These are phyloP conservation scores for Temnopleurus reevesii DNA, from an alignment of 53 echinoderm and acorn worm species.

Conservation along the genomic window DNA sequence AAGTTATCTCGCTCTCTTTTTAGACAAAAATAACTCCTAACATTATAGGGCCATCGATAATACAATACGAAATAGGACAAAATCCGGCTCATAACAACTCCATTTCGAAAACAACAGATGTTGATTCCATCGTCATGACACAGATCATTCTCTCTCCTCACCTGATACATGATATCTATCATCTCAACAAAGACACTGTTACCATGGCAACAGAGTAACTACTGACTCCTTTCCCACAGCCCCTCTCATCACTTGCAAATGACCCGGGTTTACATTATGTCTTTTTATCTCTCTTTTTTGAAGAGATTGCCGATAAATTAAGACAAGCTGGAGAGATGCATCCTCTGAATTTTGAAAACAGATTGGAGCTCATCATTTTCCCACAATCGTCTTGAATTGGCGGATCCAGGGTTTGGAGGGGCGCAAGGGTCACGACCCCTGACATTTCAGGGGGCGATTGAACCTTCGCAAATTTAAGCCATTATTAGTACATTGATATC, in stretches of 20 bases:
- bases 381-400: neutral
- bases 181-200: constrained; percentile 9
- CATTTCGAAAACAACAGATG: constrained; percentile 29
- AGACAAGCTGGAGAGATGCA: neutral
- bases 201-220: constrained; percentile 25
- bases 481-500: too few relatives aligned
- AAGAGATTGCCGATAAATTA: neutral
- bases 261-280: neutral
- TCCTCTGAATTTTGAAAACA: neutral
- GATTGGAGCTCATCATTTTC: neutral
- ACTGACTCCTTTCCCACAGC: constrained; percentile 12
- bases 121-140: neutral
- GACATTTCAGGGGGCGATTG: too few relatives aligned
- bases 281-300: neutral
- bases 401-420: too few relatives aligned
- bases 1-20: too few relatives aligned
- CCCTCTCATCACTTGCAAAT: neutral
- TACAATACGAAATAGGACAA: neutral
- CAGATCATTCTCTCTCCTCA: constrained; percentile 11
- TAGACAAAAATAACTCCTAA: too few relatives aligned
- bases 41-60: too few relatives aligned
- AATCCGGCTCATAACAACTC: neutral
- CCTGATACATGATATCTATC: constrained; percentile 5
- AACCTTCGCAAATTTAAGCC: too few relatives aligned
- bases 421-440: too few relatives aligned